Evolutionary conservation across 2,797 vertebrate species (phyloP).

Genomic region (Antennarius maculatus): DNA sequence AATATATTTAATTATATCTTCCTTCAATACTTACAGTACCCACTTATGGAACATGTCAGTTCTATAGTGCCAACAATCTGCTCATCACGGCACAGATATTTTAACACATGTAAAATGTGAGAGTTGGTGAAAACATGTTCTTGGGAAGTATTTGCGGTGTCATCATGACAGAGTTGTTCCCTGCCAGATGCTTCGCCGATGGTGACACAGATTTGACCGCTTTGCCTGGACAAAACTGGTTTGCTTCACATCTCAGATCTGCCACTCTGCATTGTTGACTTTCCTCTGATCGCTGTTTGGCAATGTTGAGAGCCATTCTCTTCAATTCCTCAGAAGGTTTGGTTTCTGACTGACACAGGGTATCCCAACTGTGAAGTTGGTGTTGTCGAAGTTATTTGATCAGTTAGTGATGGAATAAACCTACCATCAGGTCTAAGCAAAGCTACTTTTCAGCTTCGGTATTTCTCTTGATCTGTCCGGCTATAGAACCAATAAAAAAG

Average conservation of each 20-base stretch:
- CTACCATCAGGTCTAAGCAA: slow-evolving; percentile 1
- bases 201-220: slow-evolving; percentile 65
- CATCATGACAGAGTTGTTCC: slow-evolving; percentile 43
- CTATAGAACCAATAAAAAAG: slow-evolving; percentile 35
- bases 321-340: slow-evolving; percentile 51
- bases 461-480: slow-evolving; percentile 24
- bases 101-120: slow-evolving; percentile 8
- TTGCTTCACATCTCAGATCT: slow-evolving; percentile 72
- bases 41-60: background rate
- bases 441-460: too few species aligned
- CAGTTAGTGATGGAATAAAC: slow-evolving; percentile 4
- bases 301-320: slow-evolving; percentile 58
- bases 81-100: background rate
- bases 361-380: background rate
- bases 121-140: slow-evolving; percentile 26
- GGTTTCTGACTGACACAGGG: slow-evolving; percentile 29
- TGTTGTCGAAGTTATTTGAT: slow-evolving; percentile 1
- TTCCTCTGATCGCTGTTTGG: slow-evolving; percentile 60
- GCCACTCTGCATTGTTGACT: slow-evolving; percentile 68
- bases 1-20: too few species aligned
- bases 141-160: slow-evolving; percentile 41
- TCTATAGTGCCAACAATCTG: background rate
- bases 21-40: background rate
- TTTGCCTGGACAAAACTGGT: slow-evolving; percentile 65
- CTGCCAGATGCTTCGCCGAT: slow-evolving; percentile 57